phyloP scores from a whole-genome alignment of 2,888 invertebrate species.

The Bellardia pandia region DNA sequence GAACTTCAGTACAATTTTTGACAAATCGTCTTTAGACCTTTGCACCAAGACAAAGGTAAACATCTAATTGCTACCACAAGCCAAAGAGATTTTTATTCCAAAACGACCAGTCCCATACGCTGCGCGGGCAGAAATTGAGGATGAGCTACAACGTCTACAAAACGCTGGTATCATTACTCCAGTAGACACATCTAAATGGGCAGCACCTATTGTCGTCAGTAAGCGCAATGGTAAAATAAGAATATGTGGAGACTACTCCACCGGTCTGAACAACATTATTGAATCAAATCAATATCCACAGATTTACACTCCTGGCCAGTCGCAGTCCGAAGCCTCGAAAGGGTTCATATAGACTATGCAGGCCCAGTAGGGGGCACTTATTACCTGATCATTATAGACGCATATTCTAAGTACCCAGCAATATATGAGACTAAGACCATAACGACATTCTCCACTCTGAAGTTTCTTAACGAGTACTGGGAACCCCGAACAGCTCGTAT shows the following conservation, averaged over 20 bases:
- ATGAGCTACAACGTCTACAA: slow-evolving; percentile 66
- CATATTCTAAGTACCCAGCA: no score
- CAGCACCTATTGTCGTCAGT: slow-evolving; percentile 71
- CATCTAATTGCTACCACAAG: slow-evolving; percentile 39
- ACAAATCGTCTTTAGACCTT: neutral
- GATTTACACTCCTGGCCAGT: no score
- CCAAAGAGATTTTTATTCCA: slow-evolving; percentile 43
- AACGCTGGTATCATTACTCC: slow-evolving; percentile 66
- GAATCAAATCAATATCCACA: slow-evolving; percentile 72
- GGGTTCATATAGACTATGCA: no score
- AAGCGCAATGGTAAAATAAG: slow-evolving; percentile 66
- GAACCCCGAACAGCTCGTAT: no score
- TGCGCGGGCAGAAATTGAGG: slow-evolving; percentile 60
- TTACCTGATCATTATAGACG: no score
- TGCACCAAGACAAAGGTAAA: neutral
- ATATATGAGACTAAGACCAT: no score
- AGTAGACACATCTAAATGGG: slow-evolving; percentile 72
- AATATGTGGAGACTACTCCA: slow-evolving; percentile 74
- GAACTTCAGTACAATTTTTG: slow-evolving; percentile 8
- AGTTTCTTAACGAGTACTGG: no score
- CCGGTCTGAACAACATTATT: slow-evolving; percentile 69
- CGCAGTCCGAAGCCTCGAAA: no score
- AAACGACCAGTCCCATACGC: slow-evolving; percentile 73
- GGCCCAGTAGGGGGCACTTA: no score
- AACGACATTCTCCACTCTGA: no score